Base-by-base conservation (phyloP, 2,888 invertebrate genomes). In the Thymelicus lineola region DNA sequence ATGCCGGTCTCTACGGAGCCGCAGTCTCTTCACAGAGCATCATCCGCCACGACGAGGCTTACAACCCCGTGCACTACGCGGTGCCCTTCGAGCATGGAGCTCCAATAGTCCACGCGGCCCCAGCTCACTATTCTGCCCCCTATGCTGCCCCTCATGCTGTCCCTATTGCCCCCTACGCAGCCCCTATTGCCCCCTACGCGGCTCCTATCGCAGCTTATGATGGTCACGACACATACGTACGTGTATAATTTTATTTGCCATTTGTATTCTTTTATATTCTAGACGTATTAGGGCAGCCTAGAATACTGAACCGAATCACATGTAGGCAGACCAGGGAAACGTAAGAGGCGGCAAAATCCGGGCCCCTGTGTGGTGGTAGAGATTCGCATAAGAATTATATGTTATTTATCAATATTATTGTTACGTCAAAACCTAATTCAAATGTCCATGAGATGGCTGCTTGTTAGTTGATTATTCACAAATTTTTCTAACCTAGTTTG, bases 1-100 rank as follows among this genome's bases (percentile, higher is more conserved):
- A 87, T 73, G 94, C 94, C 46, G 94, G 94, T 35, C 80, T 91
- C 60, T 87, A 77, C 58, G 80, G 77, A 5, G 84, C 87, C 66
- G 91, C 90, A 1, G 84, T 90, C 0, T 91, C 91, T 28, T 90
- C 89, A 10, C 91, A 91, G 71, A 89, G 85, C 80, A 87, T 90
- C 72, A 83, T 90, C 3, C 88, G 76, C 38, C 89, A 90, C 71
- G 88, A 88, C 70, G 88, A 82, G 12, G 84, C 81, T 67, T 61
- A 73, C 55, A 79, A 79, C 14, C 84, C 84, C 3, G 81, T 81
- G 0, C 80, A 82, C 73, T 83, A 86, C 67, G 87, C 81, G 15
- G 84, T 84, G 0, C 83, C 85, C 7, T 72, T 81, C 20, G 78
- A 74, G 17, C 82, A 84, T 60, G 79, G 79, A 36, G 84, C 81